Evolutionary conservation across 2,888 invertebrate species (phyloP).

Genomic region (Cancer borealis): DNA sequence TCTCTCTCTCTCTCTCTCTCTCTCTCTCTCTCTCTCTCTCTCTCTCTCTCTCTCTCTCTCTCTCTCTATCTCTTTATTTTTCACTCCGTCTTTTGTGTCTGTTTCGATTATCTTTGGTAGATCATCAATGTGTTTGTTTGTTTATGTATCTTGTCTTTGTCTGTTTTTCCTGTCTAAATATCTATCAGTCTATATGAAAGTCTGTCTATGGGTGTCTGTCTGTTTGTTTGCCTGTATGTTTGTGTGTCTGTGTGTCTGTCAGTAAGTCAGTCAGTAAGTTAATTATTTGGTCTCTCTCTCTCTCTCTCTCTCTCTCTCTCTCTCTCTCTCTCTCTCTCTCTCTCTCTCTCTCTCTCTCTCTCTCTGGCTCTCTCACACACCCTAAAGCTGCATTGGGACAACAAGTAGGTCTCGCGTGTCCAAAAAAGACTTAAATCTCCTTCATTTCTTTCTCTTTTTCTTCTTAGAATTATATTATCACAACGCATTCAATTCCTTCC

Average conservation of each 20-base stretch:
- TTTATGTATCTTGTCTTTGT: not conserved
- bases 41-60: too few relatives aligned
- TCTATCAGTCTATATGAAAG: not conserved
- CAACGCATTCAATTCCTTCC: not conserved
- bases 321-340: slow-evolving; percentile 20
- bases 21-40: not conserved
- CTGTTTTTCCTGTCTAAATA: not conserved
- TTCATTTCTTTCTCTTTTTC: slow-evolving; percentile 8
- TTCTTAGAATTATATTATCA: not conserved
- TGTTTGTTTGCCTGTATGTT: not conserved
- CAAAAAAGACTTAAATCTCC: not conserved
- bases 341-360: slow-evolving; percentile 17
- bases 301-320: slow-evolving; percentile 13
- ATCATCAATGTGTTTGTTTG: not conserved
- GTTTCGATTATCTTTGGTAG: not conserved
- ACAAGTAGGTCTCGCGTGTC: not conserved
- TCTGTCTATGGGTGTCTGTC: not conserved
- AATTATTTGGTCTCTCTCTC: not conserved
- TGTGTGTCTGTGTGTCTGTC: not conserved
- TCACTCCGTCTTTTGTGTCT: not conserved
- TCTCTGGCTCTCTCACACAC: not conserved
- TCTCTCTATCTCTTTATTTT: too few relatives aligned
- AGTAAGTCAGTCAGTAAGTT: too few relatives aligned
- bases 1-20: not conserved
- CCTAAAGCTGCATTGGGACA: slow-evolving; percentile 36